Evolutionary conservation across 2,797 vertebrate genomes (phyloP).

Genomic region (Salmo trutta): DNA sequence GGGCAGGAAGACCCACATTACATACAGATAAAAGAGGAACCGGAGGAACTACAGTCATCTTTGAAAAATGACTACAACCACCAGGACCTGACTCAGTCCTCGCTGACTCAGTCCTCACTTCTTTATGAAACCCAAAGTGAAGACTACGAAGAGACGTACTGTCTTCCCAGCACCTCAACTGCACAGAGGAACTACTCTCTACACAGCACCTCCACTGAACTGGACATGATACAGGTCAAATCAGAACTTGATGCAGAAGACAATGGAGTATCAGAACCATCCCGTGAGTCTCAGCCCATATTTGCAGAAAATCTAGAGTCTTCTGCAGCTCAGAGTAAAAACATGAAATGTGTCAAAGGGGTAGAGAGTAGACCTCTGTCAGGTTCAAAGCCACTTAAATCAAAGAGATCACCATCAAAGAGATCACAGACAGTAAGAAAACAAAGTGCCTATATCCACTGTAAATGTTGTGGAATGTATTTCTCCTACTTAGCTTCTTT

Average conservation of each 20-base stretch:
- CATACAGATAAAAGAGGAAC: constrained; percentile 51
- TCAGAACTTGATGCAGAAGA: not conserved
- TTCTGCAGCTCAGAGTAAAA: not conserved
- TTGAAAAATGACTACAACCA: constrained; percentile 50
- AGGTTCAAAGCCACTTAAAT: not conserved
- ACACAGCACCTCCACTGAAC: not conserved
- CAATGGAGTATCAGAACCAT: not conserved
- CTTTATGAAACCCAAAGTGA: not conserved
- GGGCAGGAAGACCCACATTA: constrained; percentile 51
- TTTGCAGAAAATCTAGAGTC: not conserved
- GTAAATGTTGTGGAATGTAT: not conserved
- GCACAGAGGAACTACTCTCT: constrained; percentile 2
- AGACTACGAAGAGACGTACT: not conserved
- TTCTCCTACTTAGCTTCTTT: not conserved
- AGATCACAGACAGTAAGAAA: constrained; percentile 18
- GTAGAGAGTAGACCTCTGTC: not conserved
- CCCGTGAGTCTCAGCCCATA: not conserved
- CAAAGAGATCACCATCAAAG: not conserved
- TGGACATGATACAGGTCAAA: constrained; percentile 3
- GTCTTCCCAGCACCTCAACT: constrained; percentile 37
- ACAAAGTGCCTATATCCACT: not conserved
- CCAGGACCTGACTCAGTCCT: constrained; percentile 51
- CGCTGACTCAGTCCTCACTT: constrained; percentile 52
- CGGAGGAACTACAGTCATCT: constrained; percentile 61
- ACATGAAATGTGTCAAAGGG: not conserved